Evolutionary conservation across 2,888 invertebrate species (phyloP), one percentile per base, ranked within the genome.

Genomic region (Drosophila incognita): DNA sequence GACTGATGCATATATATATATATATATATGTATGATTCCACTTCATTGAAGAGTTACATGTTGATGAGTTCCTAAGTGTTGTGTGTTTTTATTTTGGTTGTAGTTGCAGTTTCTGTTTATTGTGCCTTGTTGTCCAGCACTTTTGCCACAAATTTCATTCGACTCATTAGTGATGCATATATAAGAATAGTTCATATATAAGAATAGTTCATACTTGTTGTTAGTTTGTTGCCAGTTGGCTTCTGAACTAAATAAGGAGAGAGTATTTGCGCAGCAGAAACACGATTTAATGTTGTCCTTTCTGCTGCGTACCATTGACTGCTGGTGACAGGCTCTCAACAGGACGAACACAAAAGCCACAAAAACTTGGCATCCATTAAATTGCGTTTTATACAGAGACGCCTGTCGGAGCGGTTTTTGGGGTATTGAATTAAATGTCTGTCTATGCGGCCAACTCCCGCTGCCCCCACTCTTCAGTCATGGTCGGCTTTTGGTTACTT

Each of bases 321-420:
- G 85, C 36, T 76, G 76, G 76, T 83, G 82, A 87, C 87, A 83
- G 85, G 53, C 87, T 73, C 69, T 79, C 84, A 57, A 54, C 66
- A 65, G 58, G 51, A 51, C 74, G 53, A 61, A 54, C 67, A 71
- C 81, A 68, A 76, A 77, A 75, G 79, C 84, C 64, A 60, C 81
- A 63, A 63, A 60, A 70, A 81, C 73, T 87, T 84, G 82, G 74
- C 74, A 79, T 69, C 76, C 85, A 79, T 84, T 87, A 87, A 83
- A 87, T 84, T 87, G 81, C 87, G 87, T 84, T 87, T 82, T 83
- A 76, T 84, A 79, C 71, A 69, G 79, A 84, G 84, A 82, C 65
- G 87, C 69, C 70, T 71, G 71, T 68, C 76, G 76, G 71, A 66
- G 75, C 58, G 76, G 60, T 60, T 58, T 29, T 29, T 7, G 29